Evolutionary conservation across 2,113 vertebrate genomes (phyloP).

Genomic region (Tylochromis polylepis): DNA sequence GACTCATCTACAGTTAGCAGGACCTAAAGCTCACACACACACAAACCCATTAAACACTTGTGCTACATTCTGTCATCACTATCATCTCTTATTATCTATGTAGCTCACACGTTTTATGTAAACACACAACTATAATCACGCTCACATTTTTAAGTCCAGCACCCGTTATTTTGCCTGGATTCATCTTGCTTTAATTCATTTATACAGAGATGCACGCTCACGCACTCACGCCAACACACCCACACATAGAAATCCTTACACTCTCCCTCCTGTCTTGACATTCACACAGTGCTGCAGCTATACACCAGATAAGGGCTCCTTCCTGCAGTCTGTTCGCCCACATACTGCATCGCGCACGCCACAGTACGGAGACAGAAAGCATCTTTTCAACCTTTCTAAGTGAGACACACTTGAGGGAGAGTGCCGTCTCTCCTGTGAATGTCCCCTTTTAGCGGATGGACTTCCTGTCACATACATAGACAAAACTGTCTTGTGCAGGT

Average conservation of each 20-base stretch:
- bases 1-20: slow-evolving; percentile 37
- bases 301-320: slow-evolving; percentile 25
- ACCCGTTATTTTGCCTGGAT: neutral
- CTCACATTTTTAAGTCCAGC: neutral
- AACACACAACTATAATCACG: neutral
- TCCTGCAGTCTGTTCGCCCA: slow-evolving; percentile 40
- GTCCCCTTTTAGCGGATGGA: neutral
- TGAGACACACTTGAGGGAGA: slow-evolving; percentile 27
- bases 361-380: neutral
- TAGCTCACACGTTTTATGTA: neutral
- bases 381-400: slow-evolving; percentile 35
- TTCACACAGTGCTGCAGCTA: slow-evolving; percentile 23
- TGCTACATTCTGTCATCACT: neutral
- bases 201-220: neutral
- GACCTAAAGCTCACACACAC: neutral
- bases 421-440: neutral
- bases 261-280: slow-evolving; percentile 15
- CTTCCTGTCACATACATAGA: neutral
- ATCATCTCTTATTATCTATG: neutral
- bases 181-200: neutral
- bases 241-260: neutral
- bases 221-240: neutral
- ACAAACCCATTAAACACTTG: slow-evolving; percentile 11
- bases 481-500: neutral
- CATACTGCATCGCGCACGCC: slow-evolving; percentile 6